Conservation (phyloP, 1,140 invertebrate genomes). For the Eulimnadia texana region DNA sequence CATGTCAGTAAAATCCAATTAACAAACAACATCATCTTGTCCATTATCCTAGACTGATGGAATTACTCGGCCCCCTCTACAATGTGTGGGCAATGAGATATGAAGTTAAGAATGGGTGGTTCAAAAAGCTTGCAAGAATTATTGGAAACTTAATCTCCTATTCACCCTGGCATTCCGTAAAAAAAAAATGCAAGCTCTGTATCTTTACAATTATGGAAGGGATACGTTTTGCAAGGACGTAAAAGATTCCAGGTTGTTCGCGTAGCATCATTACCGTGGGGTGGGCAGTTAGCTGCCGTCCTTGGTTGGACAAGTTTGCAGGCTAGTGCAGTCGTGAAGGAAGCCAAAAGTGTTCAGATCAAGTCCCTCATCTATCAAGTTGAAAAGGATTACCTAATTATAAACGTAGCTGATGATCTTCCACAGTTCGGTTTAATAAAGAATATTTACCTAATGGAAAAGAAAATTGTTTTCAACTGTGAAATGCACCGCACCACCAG, state of each 20-base stretch:
- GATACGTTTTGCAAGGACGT: background rate
- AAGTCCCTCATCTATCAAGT: background rate
- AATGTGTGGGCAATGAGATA: conserved; percentile 14
- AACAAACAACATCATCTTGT: conserved; percentile 12
- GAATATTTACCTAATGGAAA: background rate
- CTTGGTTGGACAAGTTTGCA: background rate
- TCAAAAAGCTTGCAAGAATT: conserved; percentile 6
- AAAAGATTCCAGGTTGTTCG: background rate
- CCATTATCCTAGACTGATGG: conserved; percentile 11
- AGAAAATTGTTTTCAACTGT: background rate
- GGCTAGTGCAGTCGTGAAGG: background rate
- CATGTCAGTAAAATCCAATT: background rate
- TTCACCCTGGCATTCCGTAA: conserved; percentile 8
- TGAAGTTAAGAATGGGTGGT: conserved; percentile 14
- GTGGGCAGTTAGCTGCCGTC: background rate
- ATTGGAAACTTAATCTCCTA: conserved; percentile 14
- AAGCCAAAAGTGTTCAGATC: background rate
- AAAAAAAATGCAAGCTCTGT: background rate
- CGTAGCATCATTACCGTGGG: background rate
- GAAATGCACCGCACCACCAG: background rate
- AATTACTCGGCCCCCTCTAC: conserved; percentile 9
- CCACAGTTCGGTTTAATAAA: background rate
- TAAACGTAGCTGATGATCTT: background rate
- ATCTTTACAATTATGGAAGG: background rate
- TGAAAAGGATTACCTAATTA: background rate